Evolutionary conservation across 2,888 invertebrate species (phyloP), one percentile per base, ranked within the genome.

Genomic region (Mycalesis mineus): DNA sequence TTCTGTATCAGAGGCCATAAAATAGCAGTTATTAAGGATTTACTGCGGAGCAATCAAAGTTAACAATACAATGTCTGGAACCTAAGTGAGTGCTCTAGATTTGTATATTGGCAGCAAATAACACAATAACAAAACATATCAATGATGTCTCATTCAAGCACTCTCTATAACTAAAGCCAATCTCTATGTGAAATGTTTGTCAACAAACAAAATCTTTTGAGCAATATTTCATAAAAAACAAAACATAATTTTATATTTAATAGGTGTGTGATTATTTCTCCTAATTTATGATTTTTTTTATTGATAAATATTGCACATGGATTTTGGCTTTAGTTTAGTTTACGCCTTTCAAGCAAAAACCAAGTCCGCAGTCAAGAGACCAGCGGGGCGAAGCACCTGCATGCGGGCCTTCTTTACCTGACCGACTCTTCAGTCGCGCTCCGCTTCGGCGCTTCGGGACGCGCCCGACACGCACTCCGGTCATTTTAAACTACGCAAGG

Each of bases 381-480:
- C 61, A 68, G 67, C 68, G 60, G 65, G 78, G 74, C 74, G 72
- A 76, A 72, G 74, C 72, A 68, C 67, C 73, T 68, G 60, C 81
- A 82, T 82, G 80, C 81, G 70, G 68, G 66, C 71, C 62, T 68
- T 65, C 69, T 80, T 75, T 85, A 89, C 88, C 88, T 88, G 85
- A 77, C 69, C 81, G 79, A 66, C 71, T 80, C 75, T 83, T 84
- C 70, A 75, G 73, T 64, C 80, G 81, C 60, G 77, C 80, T 65
- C 75, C 76, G 76, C 79, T 81, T 70, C 77, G 79, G 72, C 74
- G 81, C 70, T 88, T 89, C 66, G 78, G 75, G 63, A 89, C 85
- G 59, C 88, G 84, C 66, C 88, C 86, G 65, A 80, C 75, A 65
- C 84, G 74, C 65, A 86, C 75, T 64, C 82, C 82, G 62, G 88